Percentiles rank a stretch among this genome's conserved stretches.
These are phyloP conservation scores for Lordiphosa stackelbergi DNA, from an alignment of 1,140 invertebrate species.

Conservation along the genomic window DNA sequence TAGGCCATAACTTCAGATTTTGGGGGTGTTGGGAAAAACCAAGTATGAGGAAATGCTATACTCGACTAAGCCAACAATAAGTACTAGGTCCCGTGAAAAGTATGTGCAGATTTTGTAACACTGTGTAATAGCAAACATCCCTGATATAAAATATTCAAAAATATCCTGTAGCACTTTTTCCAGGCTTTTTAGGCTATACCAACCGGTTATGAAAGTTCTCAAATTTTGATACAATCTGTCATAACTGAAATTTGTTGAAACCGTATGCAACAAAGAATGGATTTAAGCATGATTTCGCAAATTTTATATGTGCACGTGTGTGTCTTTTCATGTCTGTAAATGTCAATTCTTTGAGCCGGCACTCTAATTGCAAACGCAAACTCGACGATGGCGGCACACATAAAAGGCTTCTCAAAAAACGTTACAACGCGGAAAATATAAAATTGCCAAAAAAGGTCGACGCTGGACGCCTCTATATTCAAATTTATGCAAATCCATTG, in stretches of 20 bases:
- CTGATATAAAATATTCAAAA: too few relatives aligned
- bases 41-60: too few relatives aligned
- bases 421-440: slow-evolving; percentile 22
- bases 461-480: slow-evolving; percentile 1
- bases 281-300: slow-evolving; percentile 31
- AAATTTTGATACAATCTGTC: background rate
- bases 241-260: slow-evolving; percentile 4
- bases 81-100: too few relatives aligned
- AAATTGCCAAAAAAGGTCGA: slow-evolving; percentile 28
- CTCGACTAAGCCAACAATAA: too few relatives aligned
- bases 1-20: too few relatives aligned
- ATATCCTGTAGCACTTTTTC: too few relatives aligned
- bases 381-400: background rate
- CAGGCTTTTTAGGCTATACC: too few relatives aligned
- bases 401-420: slow-evolving; percentile 15
- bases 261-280: slow-evolving; percentile 8
- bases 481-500: slow-evolving; percentile 72
- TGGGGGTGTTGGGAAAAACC: too few relatives aligned
- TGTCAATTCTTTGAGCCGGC: slow-evolving; percentile 15
- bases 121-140: too few relatives aligned
- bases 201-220: background rate
- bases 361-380: slow-evolving; percentile 46
- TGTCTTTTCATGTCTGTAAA: slow-evolving; percentile 6
- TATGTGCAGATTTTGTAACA: too few relatives aligned
- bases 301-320: slow-evolving; percentile 23